A percentile compares a stretch with the other conserved stretches of the same genome.
Conservation (phyloP, 2,888 invertebrate genomes). For the Parnassius smintheus region DNA sequence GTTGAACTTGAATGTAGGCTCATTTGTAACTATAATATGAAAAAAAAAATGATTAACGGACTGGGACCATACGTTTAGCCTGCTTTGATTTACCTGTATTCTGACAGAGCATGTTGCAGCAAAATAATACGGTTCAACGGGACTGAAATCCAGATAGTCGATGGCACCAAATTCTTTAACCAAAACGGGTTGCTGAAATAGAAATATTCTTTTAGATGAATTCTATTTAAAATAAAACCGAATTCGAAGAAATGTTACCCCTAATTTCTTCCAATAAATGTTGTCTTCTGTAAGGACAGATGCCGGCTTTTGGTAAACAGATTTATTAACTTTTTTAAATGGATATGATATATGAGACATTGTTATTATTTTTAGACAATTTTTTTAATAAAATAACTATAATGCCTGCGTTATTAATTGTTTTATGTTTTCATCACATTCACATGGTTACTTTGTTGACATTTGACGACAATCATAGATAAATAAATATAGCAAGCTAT, state of each 20-base stretch:
- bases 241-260: conserved; percentile 78
- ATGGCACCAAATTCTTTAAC: conserved; percentile 96
- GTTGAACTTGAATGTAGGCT: too few relatives aligned
- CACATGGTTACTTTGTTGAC: too few relatives aligned
- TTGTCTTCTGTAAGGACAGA: conserved; percentile 88
- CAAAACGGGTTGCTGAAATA: conserved; percentile 87
- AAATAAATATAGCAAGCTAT: too few relatives aligned
- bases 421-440: too few relatives aligned
- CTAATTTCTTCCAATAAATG: conserved; percentile 93
- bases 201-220: conserved; percentile 19
- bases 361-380: conserved; percentile 13
- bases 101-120: conserved; percentile 96
- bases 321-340: conserved; percentile 87
- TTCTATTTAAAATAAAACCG: background rate
- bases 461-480: too few relatives aligned
- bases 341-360: conserved; percentile 74
- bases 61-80: too few relatives aligned
- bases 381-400: too few relatives aligned
- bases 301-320: conserved; percentile 84
- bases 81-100: conserved; percentile 79
- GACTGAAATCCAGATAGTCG: conserved; percentile 94
- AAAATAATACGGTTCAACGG: conserved; percentile 93
- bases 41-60: too few relatives aligned
- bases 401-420: too few relatives aligned
- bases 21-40: too few relatives aligned